Evolutionary conservation across 1,140 invertebrate species (phyloP), one percentile per base, ranked within the genome.

Genomic region (Halictus rubicundus): DNA sequence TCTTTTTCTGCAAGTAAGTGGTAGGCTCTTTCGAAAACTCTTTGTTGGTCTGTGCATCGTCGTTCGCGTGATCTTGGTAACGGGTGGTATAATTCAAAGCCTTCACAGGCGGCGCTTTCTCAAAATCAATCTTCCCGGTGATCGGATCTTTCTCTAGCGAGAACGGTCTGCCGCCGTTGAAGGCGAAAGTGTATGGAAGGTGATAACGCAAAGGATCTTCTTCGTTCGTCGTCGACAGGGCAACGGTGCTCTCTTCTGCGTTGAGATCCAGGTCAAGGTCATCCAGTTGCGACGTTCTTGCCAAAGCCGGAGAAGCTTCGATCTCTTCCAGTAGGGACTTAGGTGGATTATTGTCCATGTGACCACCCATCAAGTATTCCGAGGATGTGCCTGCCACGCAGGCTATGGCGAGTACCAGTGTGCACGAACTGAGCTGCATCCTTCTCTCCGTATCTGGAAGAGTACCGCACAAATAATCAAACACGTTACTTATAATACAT

Each of bases 141-240:
- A 95, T 90, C 0, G 95, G 95, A 91, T 96, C 95, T 82, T 95
- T 95, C 57, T 95, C 95, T 0, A 95, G 88, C 64, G 95, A 95
- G 87, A 96, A 96, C 0, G 96, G 95, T 81, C 95, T 95, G 32
- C 96, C 96, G 70, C 95, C 94, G 83, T 96, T 96, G 85, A 96
- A 95, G 14, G 93, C 92, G 73, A 88, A 93, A 89, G 92, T 79
- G 85, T 89, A 87, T 54, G 92, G 89, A 23, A 91, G 80, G 59
- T 89, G 89, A 66, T 90, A 91, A 77, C 89, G 89, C 21, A 86
- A 87, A 64, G 83, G 74, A 25, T 80, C 80, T 5, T 63, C 84
- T 10, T 76, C 60, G 57, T 78, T 70, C 21, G 57, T 52, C 46
- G 69, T 46, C 46, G 76, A 61, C 19, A 66, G 16, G n/a, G 61